phyloP scores from a whole-genome alignment of 2,888 invertebrate genomes.

The Leptinotarsa tumamoca region DNA sequence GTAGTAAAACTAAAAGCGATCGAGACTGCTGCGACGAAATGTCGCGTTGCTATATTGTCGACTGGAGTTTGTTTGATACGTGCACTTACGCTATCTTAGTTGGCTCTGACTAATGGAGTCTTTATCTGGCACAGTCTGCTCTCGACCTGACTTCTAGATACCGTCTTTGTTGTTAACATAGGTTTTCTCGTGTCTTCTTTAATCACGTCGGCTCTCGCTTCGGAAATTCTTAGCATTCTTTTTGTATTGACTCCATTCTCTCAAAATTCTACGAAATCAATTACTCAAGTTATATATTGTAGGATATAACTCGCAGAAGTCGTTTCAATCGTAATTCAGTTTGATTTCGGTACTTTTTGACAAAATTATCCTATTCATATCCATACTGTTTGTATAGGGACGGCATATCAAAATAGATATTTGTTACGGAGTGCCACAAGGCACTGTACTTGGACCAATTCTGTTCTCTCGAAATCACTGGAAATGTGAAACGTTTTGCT shows the following conservation, averaged over 20 bases:
- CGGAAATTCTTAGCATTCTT: constrained; percentile 46
- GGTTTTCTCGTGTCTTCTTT: constrained; percentile 50
- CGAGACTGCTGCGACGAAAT: constrained; percentile 55
- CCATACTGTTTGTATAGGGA: too few species aligned
- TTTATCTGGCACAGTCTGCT: constrained; percentile 58
- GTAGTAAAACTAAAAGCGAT: constrained; percentile 56
- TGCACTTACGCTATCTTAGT: constrained; percentile 64
- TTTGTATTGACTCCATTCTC: constrained; percentile 30
- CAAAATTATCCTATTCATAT: too few species aligned
- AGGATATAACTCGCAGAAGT: neutral
- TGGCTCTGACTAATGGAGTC: constrained; percentile 63
- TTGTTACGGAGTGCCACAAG: too few species aligned
- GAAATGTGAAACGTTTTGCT: too few species aligned
- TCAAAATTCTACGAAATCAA: constrained; percentile 22
- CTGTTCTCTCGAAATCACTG: too few species aligned
- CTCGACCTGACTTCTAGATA: constrained; percentile 59
- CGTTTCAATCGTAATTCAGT: neutral
- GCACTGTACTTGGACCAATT: too few species aligned
- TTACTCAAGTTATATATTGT: neutral
- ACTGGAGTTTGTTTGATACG: constrained; percentile 60
- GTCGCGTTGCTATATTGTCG: constrained; percentile 57
- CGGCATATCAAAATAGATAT: too few species aligned
- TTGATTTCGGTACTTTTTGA: neutral
- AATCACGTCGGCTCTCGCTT: constrained; percentile 49
- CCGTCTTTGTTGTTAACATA: constrained; percentile 53